Conservation (phyloP, 2,797 vertebrate species). For the Chelmon rostratus region DNA sequence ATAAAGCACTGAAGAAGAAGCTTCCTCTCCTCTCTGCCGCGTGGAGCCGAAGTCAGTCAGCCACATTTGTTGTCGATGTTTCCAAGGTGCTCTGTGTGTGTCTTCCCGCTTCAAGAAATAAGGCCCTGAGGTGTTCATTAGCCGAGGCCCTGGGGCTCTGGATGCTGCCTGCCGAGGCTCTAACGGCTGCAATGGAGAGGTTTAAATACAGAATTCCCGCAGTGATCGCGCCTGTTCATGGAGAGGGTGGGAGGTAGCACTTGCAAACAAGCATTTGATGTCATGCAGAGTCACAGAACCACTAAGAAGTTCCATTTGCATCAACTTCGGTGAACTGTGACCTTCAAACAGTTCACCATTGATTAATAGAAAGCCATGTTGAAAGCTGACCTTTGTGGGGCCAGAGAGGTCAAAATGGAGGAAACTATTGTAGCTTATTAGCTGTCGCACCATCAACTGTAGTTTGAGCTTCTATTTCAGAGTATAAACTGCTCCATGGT, state of each 20-base stretch:
- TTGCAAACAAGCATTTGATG: slow-evolving; percentile 39
- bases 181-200: slow-evolving; percentile 47
- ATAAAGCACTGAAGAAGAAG: no score
- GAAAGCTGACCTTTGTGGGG: no score
- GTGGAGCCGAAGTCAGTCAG: slow-evolving; percentile 21
- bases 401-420: no score
- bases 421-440: no score
- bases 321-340: no score
- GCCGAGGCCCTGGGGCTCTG: slow-evolving; percentile 19
- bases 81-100: slow-evolving; percentile 34
- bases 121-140: slow-evolving; percentile 80
- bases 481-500: no score
- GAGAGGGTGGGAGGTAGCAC: neutral
- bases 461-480: no score
- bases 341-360: no score
- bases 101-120: slow-evolving; percentile 10
- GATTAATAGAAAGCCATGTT: no score
- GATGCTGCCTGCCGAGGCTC: slow-evolving; percentile 40
- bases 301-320: neutral
- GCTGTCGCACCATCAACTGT: no score
- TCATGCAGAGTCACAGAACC: slow-evolving; percentile 4
- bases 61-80: slow-evolving; percentile 36
- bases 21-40: slow-evolving; percentile 28
- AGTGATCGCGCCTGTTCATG: slow-evolving; percentile 24
- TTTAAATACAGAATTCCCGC: slow-evolving; percentile 47